Base-by-base conservation (phyloP, 2,113 vertebrate genomes). In the Lophura nycthemera region DNA sequence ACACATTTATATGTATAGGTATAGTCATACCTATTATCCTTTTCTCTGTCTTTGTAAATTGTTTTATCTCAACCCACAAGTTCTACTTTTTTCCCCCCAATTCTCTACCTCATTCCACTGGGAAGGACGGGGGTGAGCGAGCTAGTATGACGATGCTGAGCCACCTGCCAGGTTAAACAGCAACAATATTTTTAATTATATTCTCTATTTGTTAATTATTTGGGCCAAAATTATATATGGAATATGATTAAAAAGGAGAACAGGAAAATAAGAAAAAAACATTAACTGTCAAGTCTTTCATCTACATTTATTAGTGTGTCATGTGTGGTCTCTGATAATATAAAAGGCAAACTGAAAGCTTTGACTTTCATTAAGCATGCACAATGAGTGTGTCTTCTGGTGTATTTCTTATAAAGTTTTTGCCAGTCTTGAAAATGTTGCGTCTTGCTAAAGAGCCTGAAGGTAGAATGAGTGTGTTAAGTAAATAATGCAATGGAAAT, bases 281-380 rank as follows among this genome's bases (percentile, higher is more conserved):
- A 24, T 15, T 85, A 91, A 45, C 67, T 83, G 54, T 89, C 57
- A 85, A 70, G 71, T 7, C 78, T 89, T 88, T 89, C 18, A 88
- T 83, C 50, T 77, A 2, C 17, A 2, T 88, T 54, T 59, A 77
- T 94, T 89, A 66, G 45, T 5, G 24, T 27, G 76, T 22, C n/a
- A 4, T 85, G 95, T 92, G 90, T 96, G 93, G 90, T 92, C 84
- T 74, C 57, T 73, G 74, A 50, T 83, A 89, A 74, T 13, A 57
- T 56, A 86, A 78, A 78, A 84, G 30, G 36, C 10, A 34, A 64
- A 6, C 42, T 50, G 29, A 34, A 81, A 65, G 22, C 27, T 89
- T 85, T 76, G 85, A 29, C 48, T 82, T 57, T 61, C 13, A 18
- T 56, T 82, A 72, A 13, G 10, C 6, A 9, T 14, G 18, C 38